phyloP scores from a whole-genome alignment of 1,140 invertebrate genomes.

The Plectrocnemia conspersa region DNA sequence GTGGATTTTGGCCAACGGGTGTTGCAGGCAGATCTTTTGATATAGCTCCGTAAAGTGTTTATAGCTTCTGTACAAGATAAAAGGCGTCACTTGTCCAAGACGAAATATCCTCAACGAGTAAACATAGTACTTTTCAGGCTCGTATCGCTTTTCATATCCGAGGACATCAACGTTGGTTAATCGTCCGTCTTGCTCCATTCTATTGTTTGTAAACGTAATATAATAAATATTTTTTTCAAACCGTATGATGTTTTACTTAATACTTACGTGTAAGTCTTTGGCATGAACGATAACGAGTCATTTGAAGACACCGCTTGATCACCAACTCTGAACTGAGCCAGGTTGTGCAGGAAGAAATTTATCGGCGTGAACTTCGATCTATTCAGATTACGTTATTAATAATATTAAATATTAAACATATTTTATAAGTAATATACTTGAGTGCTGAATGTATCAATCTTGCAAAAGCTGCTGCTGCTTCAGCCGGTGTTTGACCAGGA shows the following conservation, averaged over 20 bases:
- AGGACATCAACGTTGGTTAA: conserved; percentile 81
- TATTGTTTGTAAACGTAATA: conserved; percentile 41
- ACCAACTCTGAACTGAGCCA: conserved; percentile 89
- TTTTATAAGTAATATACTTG: conserved; percentile 47
- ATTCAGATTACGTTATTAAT: neutral
- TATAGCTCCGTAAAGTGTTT: conserved; percentile 96
- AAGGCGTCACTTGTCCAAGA: conserved; percentile 76
- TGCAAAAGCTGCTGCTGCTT: conserved; percentile 90
- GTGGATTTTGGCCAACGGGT: conserved; percentile 82
- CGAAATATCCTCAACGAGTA: conserved; percentile 87
- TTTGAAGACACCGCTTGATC: conserved; percentile 70
- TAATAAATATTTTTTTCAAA: conserved; percentile 7
- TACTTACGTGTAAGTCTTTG: conserved; percentile 86
- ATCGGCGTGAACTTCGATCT: conserved; percentile 82
- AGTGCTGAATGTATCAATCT: conserved; percentile 86
- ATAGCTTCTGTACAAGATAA: conserved; percentile 87
- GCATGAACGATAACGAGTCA: conserved; percentile 87
- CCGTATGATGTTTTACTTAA: conserved; percentile 4
- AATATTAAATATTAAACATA: conserved; percentile 6
- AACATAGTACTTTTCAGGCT: conserved; percentile 97
- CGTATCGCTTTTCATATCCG: conserved; percentile 90
- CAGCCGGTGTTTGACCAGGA: conserved; percentile 84
- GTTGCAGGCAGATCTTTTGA: conserved; percentile 87
- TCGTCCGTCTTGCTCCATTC: conserved; percentile 84
- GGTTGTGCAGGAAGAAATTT: conserved; percentile 96